phyloP scores from a whole-genome alignment of 2,113 vertebrate genomes.

The Anseranas semipalmata region DNA sequence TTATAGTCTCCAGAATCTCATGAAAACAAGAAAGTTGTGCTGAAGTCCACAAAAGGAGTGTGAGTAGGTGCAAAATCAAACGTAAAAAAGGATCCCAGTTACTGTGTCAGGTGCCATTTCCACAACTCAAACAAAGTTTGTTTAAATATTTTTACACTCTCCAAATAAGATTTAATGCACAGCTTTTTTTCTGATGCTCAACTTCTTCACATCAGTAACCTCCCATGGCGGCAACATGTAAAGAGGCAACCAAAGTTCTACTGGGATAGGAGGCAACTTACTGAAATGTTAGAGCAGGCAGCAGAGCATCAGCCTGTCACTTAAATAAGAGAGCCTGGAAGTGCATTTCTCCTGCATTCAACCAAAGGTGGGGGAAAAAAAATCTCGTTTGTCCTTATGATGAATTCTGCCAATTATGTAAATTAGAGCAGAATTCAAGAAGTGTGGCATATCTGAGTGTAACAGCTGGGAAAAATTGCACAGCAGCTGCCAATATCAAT shows the following conservation, averaged over 20 bases:
- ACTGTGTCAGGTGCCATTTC: background rate
- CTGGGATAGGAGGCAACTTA: background rate
- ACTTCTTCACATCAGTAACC: background rate
- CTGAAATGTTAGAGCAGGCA: accelerated
- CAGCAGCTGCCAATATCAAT: conserved; percentile 52
- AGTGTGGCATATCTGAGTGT: background rate
- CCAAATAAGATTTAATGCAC: background rate
- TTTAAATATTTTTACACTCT: background rate
- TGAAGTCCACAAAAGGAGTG: background rate
- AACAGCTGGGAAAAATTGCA: conserved; percentile 28
- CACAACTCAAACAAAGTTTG: background rate
- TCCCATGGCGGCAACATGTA: background rate
- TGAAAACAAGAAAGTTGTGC: background rate
- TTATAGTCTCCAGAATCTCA: background rate
- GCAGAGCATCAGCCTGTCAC: background rate
- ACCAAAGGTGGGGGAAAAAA: background rate
- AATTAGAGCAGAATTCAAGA: background rate
- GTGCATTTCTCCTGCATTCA: background rate
- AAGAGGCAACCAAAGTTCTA: background rate
- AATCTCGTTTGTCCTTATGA: background rate
- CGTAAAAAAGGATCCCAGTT: background rate
- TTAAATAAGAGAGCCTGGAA: background rate
- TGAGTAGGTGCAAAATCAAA: background rate
- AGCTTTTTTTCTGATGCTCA: background rate
- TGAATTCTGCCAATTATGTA: background rate